Evolutionary conservation across 2,797 vertebrate species (phyloP).

Genomic region (Avahi laniger): DNA sequence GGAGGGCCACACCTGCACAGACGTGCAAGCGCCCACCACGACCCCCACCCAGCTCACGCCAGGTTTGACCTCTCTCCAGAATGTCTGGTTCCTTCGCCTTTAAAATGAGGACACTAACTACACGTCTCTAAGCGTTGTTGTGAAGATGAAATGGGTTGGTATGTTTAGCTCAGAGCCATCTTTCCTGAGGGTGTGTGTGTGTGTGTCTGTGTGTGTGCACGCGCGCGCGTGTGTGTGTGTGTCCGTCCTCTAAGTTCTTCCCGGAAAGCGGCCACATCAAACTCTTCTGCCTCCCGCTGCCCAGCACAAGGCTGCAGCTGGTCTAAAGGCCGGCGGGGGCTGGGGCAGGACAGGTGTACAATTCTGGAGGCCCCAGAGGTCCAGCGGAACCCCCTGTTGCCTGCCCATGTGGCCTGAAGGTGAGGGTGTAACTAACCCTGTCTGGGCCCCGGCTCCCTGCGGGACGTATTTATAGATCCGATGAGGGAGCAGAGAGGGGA

Average conservation of each 20-base stretch:
- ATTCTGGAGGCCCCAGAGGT: background rate
- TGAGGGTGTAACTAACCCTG: background rate
- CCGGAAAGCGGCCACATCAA: background rate
- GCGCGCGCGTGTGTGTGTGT: background rate
- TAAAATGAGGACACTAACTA: background rate
- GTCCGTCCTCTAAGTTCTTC: background rate
- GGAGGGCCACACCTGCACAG: background rate
- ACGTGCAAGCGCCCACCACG: background rate
- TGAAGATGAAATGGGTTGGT: background rate
- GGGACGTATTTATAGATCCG: conserved; percentile 56
- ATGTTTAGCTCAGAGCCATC: background rate
- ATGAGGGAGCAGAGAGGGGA: background rate
- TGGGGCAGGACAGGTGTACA: background rate
- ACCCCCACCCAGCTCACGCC: background rate
- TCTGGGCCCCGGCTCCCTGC: background rate
- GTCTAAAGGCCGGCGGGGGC: background rate
- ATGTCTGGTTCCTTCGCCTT: background rate
- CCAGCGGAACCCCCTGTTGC: background rate
- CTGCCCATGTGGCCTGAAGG: background rate
- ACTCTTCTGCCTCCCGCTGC: background rate
- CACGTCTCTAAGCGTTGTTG: background rate
- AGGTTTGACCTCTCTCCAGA: background rate
- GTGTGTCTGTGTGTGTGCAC: rapidly evolving
- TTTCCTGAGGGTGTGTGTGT: background rate
- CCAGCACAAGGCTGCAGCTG: background rate